Conservation (phyloP, 2,113 vertebrate genomes). For the Dryoscopus gambensis region DNA sequence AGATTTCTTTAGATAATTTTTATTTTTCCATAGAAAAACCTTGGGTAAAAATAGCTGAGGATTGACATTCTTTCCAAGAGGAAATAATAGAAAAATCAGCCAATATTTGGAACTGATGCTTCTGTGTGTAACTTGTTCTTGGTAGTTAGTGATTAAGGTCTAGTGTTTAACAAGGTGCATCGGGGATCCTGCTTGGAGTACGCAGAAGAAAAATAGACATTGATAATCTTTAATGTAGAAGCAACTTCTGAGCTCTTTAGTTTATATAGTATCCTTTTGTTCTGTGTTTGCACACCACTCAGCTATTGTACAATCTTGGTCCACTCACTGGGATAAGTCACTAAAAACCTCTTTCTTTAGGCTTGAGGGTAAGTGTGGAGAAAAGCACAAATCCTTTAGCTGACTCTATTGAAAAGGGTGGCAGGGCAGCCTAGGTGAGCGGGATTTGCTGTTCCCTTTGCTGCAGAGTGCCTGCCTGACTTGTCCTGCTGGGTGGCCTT, state of each 20-base stretch:
- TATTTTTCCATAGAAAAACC: neutral
- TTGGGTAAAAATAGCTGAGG: neutral
- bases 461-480: neutral
- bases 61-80: neutral
- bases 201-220: neutral
- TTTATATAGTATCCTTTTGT: neutral
- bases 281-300: neutral
- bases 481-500: neutral
- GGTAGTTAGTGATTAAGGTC: neutral
- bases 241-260: neutral
- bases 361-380: neutral
- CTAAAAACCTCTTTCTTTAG: neutral
- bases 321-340: neutral
- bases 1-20: neutral
- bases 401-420: neutral
- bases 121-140: neutral
- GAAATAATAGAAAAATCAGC: neutral
- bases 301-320: neutral
- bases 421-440: neutral
- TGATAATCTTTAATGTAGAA: neutral
- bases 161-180: neutral
- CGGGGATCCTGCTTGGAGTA: neutral
- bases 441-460: slow-evolving; percentile 2
- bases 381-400: neutral
- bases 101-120: neutral